Evolutionary conservation across 2,888 invertebrate species (phyloP).

Genomic region (Cheilosia pagana): DNA sequence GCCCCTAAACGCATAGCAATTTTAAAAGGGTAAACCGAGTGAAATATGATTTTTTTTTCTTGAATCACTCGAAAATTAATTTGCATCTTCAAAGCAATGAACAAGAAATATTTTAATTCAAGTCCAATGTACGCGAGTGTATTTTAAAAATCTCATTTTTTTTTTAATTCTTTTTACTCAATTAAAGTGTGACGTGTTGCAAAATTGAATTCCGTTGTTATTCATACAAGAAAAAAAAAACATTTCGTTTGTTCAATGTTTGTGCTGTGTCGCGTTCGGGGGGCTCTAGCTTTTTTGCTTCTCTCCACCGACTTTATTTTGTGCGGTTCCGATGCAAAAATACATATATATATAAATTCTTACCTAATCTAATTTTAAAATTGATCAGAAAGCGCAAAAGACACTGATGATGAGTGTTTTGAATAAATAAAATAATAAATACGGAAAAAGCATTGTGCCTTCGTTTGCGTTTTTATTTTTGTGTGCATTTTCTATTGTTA

Average conservation of each 20-base stretch:
- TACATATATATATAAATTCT: conserved; percentile 39
- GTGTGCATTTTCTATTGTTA: conserved; percentile 48
- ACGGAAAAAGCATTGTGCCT: conserved; percentile 52
- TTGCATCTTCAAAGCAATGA: conserved; percentile 14
- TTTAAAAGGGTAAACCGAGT: conserved; percentile 41
- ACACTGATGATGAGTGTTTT: conserved; percentile 62
- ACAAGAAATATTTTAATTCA: neutral
- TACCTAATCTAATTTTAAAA: conserved; percentile 75
- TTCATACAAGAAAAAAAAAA: conserved; percentile 43
- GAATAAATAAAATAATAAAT: conserved; percentile 50
- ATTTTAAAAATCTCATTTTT: conserved; percentile 40
- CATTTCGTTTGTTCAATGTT: conserved; percentile 25
- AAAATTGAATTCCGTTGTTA: conserved; percentile 74
- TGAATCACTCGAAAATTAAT: conserved; percentile 12
- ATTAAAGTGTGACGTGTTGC: conserved; percentile 73
- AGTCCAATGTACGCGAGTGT: conserved; percentile 37
- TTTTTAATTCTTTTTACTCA: conserved; percentile 38
- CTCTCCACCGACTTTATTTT: conserved; percentile 18
- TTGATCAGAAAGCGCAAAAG: conserved; percentile 68
- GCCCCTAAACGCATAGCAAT: conserved; percentile 11
- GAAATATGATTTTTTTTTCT: conserved; percentile 27
- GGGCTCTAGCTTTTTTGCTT: conserved; percentile 45
- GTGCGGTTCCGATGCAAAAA: conserved; percentile 61
- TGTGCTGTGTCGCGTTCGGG: conserved; percentile 43
- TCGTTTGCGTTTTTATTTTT: conserved; percentile 49